A percentile compares a stretch with the other conserved stretches of the same genome.
These are phyloP conservation scores for Drosophila mauritiana DNA, from an alignment of 1,140 invertebrate species.

Conservation along the genomic window DNA sequence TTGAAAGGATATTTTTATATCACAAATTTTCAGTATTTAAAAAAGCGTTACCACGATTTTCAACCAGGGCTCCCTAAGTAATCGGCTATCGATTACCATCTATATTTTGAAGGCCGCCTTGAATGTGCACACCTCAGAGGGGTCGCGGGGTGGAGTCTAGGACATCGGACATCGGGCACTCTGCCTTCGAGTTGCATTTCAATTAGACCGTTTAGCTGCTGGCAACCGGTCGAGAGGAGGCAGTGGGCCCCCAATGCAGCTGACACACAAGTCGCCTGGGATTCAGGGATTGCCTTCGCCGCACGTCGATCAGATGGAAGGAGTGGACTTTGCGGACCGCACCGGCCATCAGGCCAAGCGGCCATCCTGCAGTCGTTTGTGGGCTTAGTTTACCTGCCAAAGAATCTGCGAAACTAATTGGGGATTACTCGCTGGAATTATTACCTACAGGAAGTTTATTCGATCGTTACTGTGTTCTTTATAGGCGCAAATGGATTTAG, in stretches of 20 bases:
- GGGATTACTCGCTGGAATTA: neutral
- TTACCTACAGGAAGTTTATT: neutral
- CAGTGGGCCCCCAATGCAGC: neutral
- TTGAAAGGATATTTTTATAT: too few relatives aligned
- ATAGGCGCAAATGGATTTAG: neutral
- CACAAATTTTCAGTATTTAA: too few relatives aligned
- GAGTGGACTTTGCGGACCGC: slow-evolving; percentile 4
- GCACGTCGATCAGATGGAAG: slow-evolving; percentile 13
- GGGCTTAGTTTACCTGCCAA: neutral
- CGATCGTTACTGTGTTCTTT: neutral
- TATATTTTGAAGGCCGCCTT: too few relatives aligned
- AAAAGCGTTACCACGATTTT: too few relatives aligned
- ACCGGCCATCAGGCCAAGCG: neutral
- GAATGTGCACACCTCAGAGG: slow-evolving; percentile 24
- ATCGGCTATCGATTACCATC: too few relatives aligned
- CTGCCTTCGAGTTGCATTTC: slow-evolving; percentile 37
- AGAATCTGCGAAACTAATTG: neutral
- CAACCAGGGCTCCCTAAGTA: too few relatives aligned
- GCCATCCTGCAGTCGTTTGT: neutral
- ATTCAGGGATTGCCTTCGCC: slow-evolving; percentile 18
- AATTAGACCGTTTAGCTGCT: slow-evolving; percentile 40
- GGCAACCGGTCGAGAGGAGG: slow-evolving; percentile 5
- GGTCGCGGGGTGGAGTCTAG: neutral
- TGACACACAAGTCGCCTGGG: slow-evolving; percentile 7
- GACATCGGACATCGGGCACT: neutral